Evolutionary conservation across 1,140 invertebrate species (phyloP).

Genomic region (Scaptomyza hsui): DNA sequence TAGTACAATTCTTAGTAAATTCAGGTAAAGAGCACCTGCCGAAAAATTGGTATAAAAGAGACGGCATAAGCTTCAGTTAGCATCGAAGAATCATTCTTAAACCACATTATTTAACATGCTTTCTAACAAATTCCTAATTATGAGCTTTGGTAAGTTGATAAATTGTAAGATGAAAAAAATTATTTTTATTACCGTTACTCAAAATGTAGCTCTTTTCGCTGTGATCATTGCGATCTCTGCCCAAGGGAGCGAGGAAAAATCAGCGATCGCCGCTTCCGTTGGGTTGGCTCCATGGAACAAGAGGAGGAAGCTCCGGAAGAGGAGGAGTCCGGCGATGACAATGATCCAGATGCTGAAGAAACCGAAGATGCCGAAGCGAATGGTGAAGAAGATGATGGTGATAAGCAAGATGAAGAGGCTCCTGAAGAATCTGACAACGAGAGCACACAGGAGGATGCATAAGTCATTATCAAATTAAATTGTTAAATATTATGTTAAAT

Average conservation of each 20-base stretch:
- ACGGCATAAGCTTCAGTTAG: conserved; percentile 15
- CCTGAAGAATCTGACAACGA: conserved; percentile 4
- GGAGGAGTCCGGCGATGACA: background rate
- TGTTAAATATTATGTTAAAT: conserved; percentile 12
- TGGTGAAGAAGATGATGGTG: background rate
- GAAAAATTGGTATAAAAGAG: conserved; percentile 60
- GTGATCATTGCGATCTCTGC: conserved; percentile 41
- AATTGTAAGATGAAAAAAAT: background rate
- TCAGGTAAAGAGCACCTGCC: conserved; percentile 17
- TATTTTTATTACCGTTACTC: background rate
- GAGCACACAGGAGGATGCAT: conserved; percentile 1
- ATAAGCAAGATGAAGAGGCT: conserved; percentile 1
- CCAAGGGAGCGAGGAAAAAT: conserved; percentile 34
- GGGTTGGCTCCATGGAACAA: conserved; percentile 38
- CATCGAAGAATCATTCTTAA: conserved; percentile 37
- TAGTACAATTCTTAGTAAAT: conserved; percentile 15
- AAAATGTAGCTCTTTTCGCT: conserved; percentile 51
- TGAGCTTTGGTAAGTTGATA: conserved; percentile 56
- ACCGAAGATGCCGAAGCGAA: background rate
- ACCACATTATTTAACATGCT: conserved; percentile 48
- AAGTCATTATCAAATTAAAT: background rate
- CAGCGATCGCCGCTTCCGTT: conserved; percentile 65
- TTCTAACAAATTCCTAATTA: conserved; percentile 51
- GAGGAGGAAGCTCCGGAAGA: background rate
- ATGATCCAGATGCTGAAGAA: background rate